Base-by-base conservation (phyloP, 2,888 invertebrate genomes). In the Ptychoptera albimana region DNA sequence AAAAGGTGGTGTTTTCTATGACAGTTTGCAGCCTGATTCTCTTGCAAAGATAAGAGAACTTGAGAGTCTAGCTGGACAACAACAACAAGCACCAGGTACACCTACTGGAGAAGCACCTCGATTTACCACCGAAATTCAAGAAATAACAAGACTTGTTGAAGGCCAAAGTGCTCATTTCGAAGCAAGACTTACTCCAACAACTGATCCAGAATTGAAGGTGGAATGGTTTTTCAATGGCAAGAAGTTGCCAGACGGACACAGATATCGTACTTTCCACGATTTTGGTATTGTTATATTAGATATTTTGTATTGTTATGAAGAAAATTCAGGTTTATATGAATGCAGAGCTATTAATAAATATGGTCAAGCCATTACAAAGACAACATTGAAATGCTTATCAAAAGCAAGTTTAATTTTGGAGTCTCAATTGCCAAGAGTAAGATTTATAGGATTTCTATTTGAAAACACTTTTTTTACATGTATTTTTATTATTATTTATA, bases 191-290 rank as follows among this genome's bases (percentile, higher is more conserved):
- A 83, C 87, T 16, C 98, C 98, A 1, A 79, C 93, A 16, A 88
- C 86, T 47, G 97, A 97, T 69, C 94, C 96, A 5, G 87, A 91
- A 54, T 74, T 96, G 50, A 82, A 81, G 52, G 91, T 94, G 13
- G 93, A 94, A 66, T 94, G 94, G 94, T 89, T 82, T 64, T 89
- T 86, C 61, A 89, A 93, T 59, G 91, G 88, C 48, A 82, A 86
- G 63, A 91, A 89, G 60, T 68, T 93, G 53, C 87, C 89, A 2
- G 84, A 86, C 67, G 97, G 96, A 42, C 94, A 96, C 64, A 80
- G 97, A 52, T 97, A 93, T 66, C 79, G 94, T 54, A 94, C 94
- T 45, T 92, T 94, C 82, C 91, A 94, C 60, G 94, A 96, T 60
- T 96, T 96, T 63, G 94, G 94, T 48, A 88, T 92, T 57, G 94